These are phyloP conservation scores for Pseudochaenichthys georgianus DNA, from an alignment of 2,797 vertebrate species.

Conservation along the genomic window DNA sequence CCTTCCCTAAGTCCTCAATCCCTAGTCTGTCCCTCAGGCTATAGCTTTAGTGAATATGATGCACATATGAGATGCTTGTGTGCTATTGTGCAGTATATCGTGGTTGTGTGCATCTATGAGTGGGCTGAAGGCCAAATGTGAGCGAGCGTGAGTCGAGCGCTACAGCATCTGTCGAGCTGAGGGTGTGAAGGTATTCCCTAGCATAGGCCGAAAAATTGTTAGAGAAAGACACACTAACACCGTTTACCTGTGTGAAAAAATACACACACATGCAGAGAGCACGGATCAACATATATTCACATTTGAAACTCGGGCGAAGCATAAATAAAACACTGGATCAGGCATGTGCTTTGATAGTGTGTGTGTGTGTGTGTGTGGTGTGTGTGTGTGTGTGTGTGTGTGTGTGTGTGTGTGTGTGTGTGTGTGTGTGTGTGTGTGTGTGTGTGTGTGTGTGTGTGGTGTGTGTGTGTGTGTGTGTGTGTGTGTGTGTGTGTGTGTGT, in stretches of 20 bases:
- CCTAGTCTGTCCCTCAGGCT: slow-evolving; percentile 48
- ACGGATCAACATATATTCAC: slow-evolving; percentile 7
- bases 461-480: slow-evolving; percentile 12
- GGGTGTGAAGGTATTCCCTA: slow-evolving; percentile 71
- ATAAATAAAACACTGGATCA: slow-evolving; percentile 41
- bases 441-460: slow-evolving; percentile 1
- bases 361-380: not conserved
- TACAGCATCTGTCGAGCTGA: slow-evolving; percentile 67
- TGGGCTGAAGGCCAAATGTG: slow-evolving; percentile 64
- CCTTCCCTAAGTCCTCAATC: slow-evolving; percentile 33
- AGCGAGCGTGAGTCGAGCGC: slow-evolving; percentile 40
- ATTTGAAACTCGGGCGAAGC: not conserved
- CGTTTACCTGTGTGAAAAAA: slow-evolving; percentile 22
- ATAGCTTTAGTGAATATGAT: slow-evolving; percentile 61
- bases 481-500: slow-evolving; percentile 26
- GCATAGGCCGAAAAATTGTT: slow-evolving; percentile 44
- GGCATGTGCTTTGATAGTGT: slow-evolving; percentile 21
- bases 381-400: not conserved
- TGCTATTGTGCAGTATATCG: slow-evolving; percentile 38
- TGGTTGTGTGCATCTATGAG: slow-evolving; percentile 62
- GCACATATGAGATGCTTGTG: slow-evolving; percentile 55
- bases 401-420: not conserved
- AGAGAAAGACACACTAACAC: slow-evolving; percentile 50
- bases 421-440: not conserved
- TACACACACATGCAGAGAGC: slow-evolving; percentile 8